A percentile compares a stretch with the other conserved stretches of the same genome.
These are phyloP conservation scores for Danio kyathit DNA, from an alignment of 2,797 vertebrate species.

Conservation along the genomic window DNA sequence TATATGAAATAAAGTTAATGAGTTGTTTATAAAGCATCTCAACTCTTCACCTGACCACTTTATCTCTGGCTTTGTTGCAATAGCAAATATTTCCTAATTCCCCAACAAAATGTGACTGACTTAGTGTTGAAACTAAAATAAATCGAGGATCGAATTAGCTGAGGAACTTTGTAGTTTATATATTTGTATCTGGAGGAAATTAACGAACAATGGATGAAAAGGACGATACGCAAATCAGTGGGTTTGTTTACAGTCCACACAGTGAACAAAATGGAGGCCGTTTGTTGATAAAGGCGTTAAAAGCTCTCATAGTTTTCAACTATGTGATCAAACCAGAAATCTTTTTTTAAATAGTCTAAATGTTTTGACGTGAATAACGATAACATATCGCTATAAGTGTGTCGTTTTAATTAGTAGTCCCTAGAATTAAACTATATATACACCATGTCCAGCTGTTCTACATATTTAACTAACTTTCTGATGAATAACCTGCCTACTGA, in stretches of 20 bases:
- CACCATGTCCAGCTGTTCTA: too few relatives aligned
- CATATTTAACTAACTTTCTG: conserved; percentile 3
- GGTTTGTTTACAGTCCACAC: not conserved
- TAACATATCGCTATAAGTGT: too few relatives aligned
- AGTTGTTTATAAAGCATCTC: not conserved
- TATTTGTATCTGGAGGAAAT: not conserved
- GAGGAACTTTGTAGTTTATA: not conserved
- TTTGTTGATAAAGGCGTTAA: not conserved
- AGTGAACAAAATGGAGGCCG: not conserved
- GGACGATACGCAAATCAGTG: not conserved
- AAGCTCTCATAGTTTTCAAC: not conserved
- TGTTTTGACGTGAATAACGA: not conserved
- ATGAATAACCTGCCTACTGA: not conserved
- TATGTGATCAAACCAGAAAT: not conserved
- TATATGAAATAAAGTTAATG: not conserved
- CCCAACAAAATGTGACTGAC: too few relatives aligned
- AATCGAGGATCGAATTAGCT: not conserved
- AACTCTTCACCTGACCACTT: not conserved
- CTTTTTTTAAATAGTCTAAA: not conserved
- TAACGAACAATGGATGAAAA: not conserved
- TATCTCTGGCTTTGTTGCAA: not conserved
- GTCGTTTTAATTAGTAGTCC: not conserved
- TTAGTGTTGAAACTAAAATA: too few relatives aligned
- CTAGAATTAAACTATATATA: too few relatives aligned
- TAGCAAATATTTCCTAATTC: not conserved